phyloP scores from a whole-genome alignment of 1,140 invertebrate species.

The Drosophila melanogaster region Release_6_plus_ISO1_MT NC_004354.4:9004001-9004500 shows the following conservation, averaged over 20 bases:
- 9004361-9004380: conserved; percentile 70
- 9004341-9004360: conserved; percentile 55
- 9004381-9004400: conserved; percentile 74
- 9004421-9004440: conserved; percentile 24
- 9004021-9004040: conserved; percentile 35
- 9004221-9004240: conserved; percentile 64
- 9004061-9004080: conserved; percentile 39
- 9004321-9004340: not conserved
- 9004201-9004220: conserved; percentile 65
- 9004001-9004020: no score
- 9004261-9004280: conserved; percentile 4
- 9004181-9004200: conserved; percentile 48
- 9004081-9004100: conserved; percentile 9
- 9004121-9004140: conserved; percentile 14
- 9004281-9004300: conserved; percentile 51
- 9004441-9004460: conserved; percentile 17
- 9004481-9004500: not conserved
- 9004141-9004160: not conserved
- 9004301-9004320: conserved; percentile 63
- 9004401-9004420: conserved; percentile 49
- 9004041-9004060: conserved; percentile 71
- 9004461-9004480: not conserved
- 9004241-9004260: conserved; percentile 32
- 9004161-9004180: not conserved
- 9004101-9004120: conserved; percentile 8